Evolutionary conservation across 2,113 vertebrate species (phyloP).

Genomic region (Acinonyx jubatus): DNA sequence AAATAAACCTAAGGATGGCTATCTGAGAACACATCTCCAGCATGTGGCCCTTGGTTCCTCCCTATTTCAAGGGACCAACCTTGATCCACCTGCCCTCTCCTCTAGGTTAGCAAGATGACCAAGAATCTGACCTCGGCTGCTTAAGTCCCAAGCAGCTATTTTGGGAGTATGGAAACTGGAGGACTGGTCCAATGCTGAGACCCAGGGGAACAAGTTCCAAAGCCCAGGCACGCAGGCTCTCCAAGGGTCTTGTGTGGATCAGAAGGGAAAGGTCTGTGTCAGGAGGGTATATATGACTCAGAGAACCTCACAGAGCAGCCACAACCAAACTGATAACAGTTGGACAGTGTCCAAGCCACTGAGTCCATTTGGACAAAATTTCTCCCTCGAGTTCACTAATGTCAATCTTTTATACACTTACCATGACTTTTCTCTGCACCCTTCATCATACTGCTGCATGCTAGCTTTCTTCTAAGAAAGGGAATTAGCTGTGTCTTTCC

Average conservation of each 20-base stretch:
- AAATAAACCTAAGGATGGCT: background rate
- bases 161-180: background rate
- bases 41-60: background rate
- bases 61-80: background rate
- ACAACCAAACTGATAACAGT: background rate
- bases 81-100: background rate
- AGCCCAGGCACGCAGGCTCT: background rate
- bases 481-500: background rate
- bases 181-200: background rate
- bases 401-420: background rate
- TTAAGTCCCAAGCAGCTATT: background rate
- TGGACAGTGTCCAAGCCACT: background rate
- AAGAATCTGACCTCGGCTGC: background rate
- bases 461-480: constrained; percentile 21
- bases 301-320: background rate
- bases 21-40: background rate
- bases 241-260: background rate
- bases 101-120: background rate
- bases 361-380: background rate
- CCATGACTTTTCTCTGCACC: background rate
- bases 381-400: background rate
- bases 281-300: background rate
- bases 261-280: background rate
- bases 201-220: background rate
- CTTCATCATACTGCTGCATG: background rate